Evolutionary conservation across 2,888 invertebrate genomes (phyloP).

Genomic region (Cotesia congregata): DNA sequence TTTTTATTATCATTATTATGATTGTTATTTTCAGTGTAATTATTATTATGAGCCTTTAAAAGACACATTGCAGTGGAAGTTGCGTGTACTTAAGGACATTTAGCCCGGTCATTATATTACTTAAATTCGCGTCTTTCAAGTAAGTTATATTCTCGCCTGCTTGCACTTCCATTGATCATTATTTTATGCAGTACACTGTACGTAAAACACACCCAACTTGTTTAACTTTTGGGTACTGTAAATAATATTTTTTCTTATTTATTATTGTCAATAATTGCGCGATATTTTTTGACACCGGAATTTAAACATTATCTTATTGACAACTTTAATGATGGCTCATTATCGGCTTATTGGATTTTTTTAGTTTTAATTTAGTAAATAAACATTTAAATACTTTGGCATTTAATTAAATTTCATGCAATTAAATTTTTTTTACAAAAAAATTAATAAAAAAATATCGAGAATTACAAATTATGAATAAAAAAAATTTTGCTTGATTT

Average conservation of each 20-base stretch:
- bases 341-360: neutral
- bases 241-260: neutral
- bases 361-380: neutral
- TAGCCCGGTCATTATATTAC: slow-evolving; percentile 31
- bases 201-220: slow-evolving; percentile 17
- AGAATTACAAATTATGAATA: too few species aligned
- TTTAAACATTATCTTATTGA: neutral
- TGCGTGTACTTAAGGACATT: slow-evolving; percentile 28
- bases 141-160: slow-evolving; percentile 5
- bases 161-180: neutral
- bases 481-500: too few species aligned
- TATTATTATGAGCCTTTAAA: neutral
- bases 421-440: too few species aligned
- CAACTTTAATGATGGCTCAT: neutral
- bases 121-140: slow-evolving; percentile 2
- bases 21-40: neutral
- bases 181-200: slow-evolving; percentile 24
- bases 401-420: neutral
- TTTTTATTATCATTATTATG: neutral
- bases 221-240: neutral
- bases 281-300: neutral
- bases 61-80: neutral
- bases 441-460: too few species aligned
- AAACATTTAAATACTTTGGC: neutral
- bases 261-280: neutral